Percentiles rank a stretch among this genome's conserved stretches.
phyloP scores from a whole-genome alignment of 1,140 invertebrate species.

The Druon quercuslanigerum region DNA sequence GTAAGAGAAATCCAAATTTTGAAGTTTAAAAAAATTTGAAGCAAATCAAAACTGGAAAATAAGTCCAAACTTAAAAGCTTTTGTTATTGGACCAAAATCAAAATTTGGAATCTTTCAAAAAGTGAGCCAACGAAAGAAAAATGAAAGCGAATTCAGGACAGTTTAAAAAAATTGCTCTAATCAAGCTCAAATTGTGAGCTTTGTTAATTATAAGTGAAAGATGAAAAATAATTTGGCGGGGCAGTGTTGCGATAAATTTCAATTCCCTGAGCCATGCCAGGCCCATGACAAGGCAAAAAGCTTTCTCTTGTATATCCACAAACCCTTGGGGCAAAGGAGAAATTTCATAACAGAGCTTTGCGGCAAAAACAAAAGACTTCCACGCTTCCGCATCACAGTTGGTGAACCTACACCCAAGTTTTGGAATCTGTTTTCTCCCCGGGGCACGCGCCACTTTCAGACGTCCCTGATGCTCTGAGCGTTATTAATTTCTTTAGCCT shows the following conservation, averaged over 20 bases:
- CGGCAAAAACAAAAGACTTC: constrained; percentile 20
- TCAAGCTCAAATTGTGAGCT: too few relatives aligned
- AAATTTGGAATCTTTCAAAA: too few relatives aligned
- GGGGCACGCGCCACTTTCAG: constrained; percentile 18
- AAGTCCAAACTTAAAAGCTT: too few relatives aligned
- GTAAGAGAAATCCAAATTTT: too few relatives aligned
- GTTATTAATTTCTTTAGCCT: constrained; percentile 23
- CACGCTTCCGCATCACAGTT: background rate
- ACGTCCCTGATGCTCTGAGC: background rate
- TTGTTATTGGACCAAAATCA: too few relatives aligned
- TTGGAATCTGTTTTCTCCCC: constrained; percentile 11
- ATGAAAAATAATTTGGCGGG: background rate
- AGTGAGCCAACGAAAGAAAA: too few relatives aligned
- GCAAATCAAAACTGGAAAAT: too few relatives aligned
- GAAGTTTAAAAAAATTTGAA: too few relatives aligned
- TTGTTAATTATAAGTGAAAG: too few relatives aligned
- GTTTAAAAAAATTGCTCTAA: too few relatives aligned
- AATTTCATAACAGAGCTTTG: constrained; percentile 29
- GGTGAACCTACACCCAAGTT: constrained; percentile 1
- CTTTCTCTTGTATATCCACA: constrained; percentile 5
- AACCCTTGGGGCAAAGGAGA: background rate
- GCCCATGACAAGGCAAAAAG: background rate
- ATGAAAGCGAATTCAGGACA: too few relatives aligned
- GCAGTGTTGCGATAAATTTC: constrained; percentile 15
- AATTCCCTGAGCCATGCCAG: background rate